A percentile compares a stretch with the other conserved stretches of the same genome.
phyloP scores from a whole-genome alignment of 1,140 invertebrate genomes.

The Saccostrea cuccullata region DNA sequence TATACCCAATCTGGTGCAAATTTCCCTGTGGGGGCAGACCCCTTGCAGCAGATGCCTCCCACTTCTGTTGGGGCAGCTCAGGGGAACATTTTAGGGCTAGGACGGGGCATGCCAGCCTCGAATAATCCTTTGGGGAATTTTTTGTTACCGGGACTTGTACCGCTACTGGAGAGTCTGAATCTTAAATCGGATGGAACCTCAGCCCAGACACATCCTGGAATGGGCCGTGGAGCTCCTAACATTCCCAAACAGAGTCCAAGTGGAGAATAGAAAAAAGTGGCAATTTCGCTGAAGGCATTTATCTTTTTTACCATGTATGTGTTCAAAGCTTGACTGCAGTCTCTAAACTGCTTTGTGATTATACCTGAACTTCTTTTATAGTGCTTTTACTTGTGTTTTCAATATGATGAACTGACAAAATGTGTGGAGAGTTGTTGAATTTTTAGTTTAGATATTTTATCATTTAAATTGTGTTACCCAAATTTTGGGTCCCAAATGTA shows the following conservation, averaged over 20 bases:
- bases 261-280: background rate
- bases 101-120: background rate
- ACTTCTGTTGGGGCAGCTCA: background rate
- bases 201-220: background rate
- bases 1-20: background rate
- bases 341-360: background rate
- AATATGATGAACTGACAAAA: too few species aligned
- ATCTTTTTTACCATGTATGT: too few species aligned
- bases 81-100: background rate
- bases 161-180: background rate
- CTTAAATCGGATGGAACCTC: conserved; percentile 17
- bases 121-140: background rate
- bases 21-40: background rate
- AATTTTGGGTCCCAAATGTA: too few species aligned
- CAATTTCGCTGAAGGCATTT: too few species aligned
- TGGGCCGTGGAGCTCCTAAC: background rate
- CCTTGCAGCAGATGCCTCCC: background rate
- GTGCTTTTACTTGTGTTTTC: too few species aligned
- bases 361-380: too few species aligned
- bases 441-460: too few species aligned
- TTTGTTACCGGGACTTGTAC: background rate
- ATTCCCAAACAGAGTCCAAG: background rate
- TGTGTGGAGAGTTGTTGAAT: too few species aligned
- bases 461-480: too few species aligned
- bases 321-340: background rate